phyloP scores from a whole-genome alignment of 2,113 vertebrate species.

The Noctilio leporinus region DNA sequence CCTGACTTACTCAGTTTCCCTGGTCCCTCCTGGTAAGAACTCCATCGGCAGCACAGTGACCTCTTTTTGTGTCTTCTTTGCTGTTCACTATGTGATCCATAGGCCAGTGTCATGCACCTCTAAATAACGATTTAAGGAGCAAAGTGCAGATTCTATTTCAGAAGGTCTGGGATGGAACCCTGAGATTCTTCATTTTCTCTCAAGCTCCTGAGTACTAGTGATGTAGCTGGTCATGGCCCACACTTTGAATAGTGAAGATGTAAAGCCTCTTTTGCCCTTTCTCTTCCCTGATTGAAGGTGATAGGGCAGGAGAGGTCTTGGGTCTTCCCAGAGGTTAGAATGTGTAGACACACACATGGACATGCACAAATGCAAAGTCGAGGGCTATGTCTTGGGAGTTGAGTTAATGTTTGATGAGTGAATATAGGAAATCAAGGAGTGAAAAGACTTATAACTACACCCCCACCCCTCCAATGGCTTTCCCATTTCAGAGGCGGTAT shows the following conservation, averaged over 20 bases:
- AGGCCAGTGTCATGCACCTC: not conserved
- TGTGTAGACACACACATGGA: not conserved
- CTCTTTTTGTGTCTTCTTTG: not conserved
- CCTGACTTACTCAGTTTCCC: not conserved
- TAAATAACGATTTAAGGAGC: not conserved
- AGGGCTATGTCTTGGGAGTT: not conserved
- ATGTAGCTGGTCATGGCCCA: not conserved
- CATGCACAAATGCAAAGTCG: not conserved
- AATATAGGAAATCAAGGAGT: not conserved
- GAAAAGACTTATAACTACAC: not conserved
- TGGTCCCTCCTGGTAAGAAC: not conserved
- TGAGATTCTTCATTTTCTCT: not conserved
- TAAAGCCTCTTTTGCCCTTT: not conserved
- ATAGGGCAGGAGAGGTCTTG: not conserved
- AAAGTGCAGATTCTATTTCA: slow-evolving; percentile 1
- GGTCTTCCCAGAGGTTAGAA: not conserved
- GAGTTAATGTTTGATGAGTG: not conserved
- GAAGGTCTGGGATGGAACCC: not conserved
- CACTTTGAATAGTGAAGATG: not conserved
- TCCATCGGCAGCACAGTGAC: not conserved
- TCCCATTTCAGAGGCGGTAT: not conserved
- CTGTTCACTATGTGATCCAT: not conserved
- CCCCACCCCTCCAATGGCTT: not conserved
- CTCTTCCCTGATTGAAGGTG: not conserved
- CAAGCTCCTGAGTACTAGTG: not conserved